Evolutionary conservation across 2,113 vertebrate genomes (phyloP), one percentile per base, ranked within the genome.

Genomic region (sheep (Ovis aries)): DNA sequence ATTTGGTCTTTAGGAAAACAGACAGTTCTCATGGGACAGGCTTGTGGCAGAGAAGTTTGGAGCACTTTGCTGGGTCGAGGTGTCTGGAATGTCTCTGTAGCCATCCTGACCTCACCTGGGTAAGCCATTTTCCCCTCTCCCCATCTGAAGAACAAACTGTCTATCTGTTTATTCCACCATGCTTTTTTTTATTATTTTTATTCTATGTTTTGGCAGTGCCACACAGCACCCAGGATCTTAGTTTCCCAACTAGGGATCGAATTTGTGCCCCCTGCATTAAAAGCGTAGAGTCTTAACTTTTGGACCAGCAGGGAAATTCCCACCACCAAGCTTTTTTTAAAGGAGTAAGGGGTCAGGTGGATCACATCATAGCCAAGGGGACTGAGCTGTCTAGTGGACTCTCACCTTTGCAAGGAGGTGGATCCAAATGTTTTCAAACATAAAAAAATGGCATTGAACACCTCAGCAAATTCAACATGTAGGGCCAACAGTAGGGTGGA

Each of bases 81-180:
- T 62, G 0, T 59, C 50, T 16, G 5, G 16, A 25, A 53, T 4
- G 19, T 55, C n/a, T 94, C 40, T 0, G 0, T 5, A 15, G 55
- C 12, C 62, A 21, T 16, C 36, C 15, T 64, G 16, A 64, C 16
- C 29, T 36, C 57, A 13, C 48, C 21, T 17, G 25, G 40, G n/a
- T 25, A 40, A 55, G 15, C 25, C 27, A 5, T 43, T 55, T 43
- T 81, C 45, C 16, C 15, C 0, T 0, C 2, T 48, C n/a, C 25
- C 12, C 13, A 67, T 12, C n/a, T 4, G 9, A 53, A 52, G 64
- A 53, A 19, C 5, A 29, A 59, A 90, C 14, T 1, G 1, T 29
- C 31, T 71, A 19, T 33, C 60, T 3, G 0, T 40, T 59, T 67
- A 36, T 43, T 45, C 43, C 7, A 17, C 52, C 19, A 1, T 64